These are phyloP conservation scores for Pempheris klunzingeri DNA, from an alignment of 2,797 vertebrate species.

Conservation along the genomic window DNA sequence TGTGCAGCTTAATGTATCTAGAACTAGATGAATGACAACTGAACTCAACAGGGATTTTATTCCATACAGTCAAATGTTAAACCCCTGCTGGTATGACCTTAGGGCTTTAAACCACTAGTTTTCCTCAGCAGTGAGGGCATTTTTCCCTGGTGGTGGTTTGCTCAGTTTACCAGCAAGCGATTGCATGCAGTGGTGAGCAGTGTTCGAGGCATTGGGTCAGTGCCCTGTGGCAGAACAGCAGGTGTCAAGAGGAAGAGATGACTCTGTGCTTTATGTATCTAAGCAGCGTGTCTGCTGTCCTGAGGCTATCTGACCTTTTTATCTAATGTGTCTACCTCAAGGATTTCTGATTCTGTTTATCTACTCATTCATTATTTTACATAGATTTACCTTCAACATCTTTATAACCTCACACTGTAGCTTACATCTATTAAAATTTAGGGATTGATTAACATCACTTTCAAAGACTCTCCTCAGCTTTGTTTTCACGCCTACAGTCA, in stretches of 20 bases:
- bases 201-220: conserved; percentile 59
- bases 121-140: conserved; percentile 37
- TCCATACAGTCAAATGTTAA: conserved; percentile 36
- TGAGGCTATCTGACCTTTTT: conserved; percentile 44
- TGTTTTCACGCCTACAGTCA: conserved; percentile 57
- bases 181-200: conserved; percentile 45
- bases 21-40: background rate
- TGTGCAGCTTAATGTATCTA: background rate
- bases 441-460: conserved; percentile 19
- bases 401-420: conserved; percentile 10
- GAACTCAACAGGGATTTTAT: conserved; percentile 15
- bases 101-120: conserved; percentile 27
- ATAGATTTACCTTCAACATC: conserved; percentile 19
- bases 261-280: conserved; percentile 51
- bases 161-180: conserved; percentile 56
- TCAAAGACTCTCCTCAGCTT: conserved; percentile 36
- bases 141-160: conserved; percentile 55
- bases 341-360: conserved; percentile 35
- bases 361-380: conserved; percentile 27
- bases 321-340: conserved; percentile 39
- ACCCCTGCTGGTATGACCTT: conserved; percentile 11
- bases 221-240: conserved; percentile 61
- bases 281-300: conserved; percentile 54
- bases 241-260: conserved; percentile 56
- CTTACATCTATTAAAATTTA: background rate